Evolutionary conservation across 2,113 vertebrate species (phyloP), one percentile per base, ranked within the genome.

Genomic region (Butastur rufipennis): DNA sequence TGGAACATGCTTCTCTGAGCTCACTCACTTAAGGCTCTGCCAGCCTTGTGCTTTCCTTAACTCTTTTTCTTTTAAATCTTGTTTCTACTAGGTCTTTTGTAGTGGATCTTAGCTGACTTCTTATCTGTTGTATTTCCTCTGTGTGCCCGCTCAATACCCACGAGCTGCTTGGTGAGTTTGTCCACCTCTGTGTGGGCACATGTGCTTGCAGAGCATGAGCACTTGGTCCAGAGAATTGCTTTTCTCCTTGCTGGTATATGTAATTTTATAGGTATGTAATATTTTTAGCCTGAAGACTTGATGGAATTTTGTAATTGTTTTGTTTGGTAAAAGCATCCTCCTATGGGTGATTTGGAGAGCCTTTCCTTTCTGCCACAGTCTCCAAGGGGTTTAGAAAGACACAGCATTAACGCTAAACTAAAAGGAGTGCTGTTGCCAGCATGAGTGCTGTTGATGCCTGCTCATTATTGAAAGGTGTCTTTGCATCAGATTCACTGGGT

Each of bases 271-370:
- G 70, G 48, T 86, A 61, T 32, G 48, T 26, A 50, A 27, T 92
- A 84, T 89, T 96, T 96, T 91, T 93, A 95, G 80, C 83, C 83
- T 38, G 7, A 81, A 63, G 82, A 84, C 73, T 77, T 80, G 67
- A 77, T 0, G 2, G 61, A 58, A 47, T 84, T 89, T 81, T 89
- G 53, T 68, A 61, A 82, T 75, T 1, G 2, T 75, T 95, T 86
- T 90, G 23, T 79, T 91, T 6, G 0, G 65, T 92, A 61, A 91
- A 48, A 48, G 81, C 81, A 61, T 87, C 89, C 78, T 95, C 86
- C 73, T 88, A 47, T 11, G 2, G 25, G 61, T 61, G 82, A 38
- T 92, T 73, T n/a, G 61, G 61, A 85, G 73, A 93, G 93, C 83
- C 48, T 52, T 78, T 71, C 31, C 80, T 79, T 94, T 66, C 89